Evolutionary conservation across 1,140 invertebrate genomes (phyloP).

Genomic region (Holotrichia oblita): DNA sequence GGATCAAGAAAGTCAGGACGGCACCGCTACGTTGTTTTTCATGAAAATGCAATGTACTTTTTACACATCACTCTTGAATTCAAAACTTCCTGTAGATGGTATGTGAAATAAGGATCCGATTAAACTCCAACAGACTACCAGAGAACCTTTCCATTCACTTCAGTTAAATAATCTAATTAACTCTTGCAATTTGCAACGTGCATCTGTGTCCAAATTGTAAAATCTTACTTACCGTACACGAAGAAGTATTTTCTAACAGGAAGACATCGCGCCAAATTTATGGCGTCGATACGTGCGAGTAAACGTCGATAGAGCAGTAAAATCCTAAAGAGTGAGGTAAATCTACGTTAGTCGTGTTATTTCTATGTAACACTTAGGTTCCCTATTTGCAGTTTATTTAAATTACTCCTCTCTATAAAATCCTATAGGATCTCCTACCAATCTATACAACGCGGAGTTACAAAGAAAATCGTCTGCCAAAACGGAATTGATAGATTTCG

Average conservation of each 20-base stretch:
- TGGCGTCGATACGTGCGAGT: neutral
- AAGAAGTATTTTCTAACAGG: neutral
- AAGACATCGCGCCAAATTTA: neutral
- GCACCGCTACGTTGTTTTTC: too few relatives aligned
- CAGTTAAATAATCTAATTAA: too few relatives aligned
- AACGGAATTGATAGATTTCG: constrained; percentile 49
- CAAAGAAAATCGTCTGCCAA: constrained; percentile 43
- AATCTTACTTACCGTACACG: too few relatives aligned
- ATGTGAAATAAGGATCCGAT: too few relatives aligned
- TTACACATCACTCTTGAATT: too few relatives aligned
- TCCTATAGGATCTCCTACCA: constrained; percentile 24
- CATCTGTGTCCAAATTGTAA: too few relatives aligned
- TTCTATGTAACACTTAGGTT: constrained; percentile 27
- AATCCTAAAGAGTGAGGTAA: neutral
- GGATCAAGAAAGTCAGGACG: too few relatives aligned
- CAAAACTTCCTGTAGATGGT: too few relatives aligned
- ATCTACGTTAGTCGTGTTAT: constrained; percentile 28
- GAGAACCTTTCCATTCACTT: too few relatives aligned
- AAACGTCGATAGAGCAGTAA: constrained; percentile 4
- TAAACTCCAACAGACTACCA: too few relatives aligned
- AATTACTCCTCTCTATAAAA: constrained; percentile 43
- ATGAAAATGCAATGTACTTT: too few relatives aligned
- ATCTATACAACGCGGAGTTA: constrained; percentile 35
- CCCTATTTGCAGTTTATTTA: constrained; percentile 53
- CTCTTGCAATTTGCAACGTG: too few relatives aligned